A percentile compares a stretch with the other conserved stretches of the same genome.
phyloP scores from a whole-genome alignment of 2,113 vertebrate genomes.

The Phylloscopus trochilus region DNA sequence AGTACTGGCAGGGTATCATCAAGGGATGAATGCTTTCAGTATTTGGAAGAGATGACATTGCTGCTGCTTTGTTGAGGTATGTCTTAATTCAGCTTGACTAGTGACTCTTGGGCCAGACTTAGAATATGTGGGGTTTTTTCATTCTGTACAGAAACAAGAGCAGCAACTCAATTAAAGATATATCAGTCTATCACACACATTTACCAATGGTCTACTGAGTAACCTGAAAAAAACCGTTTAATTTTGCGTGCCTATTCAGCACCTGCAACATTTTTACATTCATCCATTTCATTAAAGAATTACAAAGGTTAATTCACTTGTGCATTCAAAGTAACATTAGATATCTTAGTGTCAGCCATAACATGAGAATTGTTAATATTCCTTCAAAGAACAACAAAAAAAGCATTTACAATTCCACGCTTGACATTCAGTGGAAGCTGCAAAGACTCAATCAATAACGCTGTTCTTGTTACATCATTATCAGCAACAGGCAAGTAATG shows the following conservation, averaged over 20 bases:
- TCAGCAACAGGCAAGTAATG: not conserved
- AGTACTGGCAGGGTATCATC: not conserved
- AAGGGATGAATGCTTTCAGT: not conserved
- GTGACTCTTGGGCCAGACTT: not conserved
- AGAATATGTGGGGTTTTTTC: not conserved
- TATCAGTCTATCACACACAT: not conserved
- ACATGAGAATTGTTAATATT: not conserved
- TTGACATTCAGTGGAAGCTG: not conserved
- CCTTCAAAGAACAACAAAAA: not conserved
- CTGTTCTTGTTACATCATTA: not conserved
- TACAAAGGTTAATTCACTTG: not conserved
- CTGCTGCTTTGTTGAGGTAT: not conserved
- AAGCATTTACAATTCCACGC: not conserved
- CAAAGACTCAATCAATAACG: accelerated
- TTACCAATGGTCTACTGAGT: not conserved
- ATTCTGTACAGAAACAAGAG: not conserved
- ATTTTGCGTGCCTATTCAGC: not conserved
- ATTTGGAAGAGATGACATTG: not conserved
- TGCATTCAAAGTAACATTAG: not conserved
- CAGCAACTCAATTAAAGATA: not conserved
- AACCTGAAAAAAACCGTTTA: not conserved
- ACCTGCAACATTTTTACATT: not conserved
- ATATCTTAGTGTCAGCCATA: not conserved
- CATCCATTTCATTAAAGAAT: not conserved
- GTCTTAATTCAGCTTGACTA: not conserved